Evolutionary conservation across 2,113 vertebrate genomes (phyloP), one percentile per base, ranked within the genome.

Genomic region (Cyanoderma ruficeps): DNA sequence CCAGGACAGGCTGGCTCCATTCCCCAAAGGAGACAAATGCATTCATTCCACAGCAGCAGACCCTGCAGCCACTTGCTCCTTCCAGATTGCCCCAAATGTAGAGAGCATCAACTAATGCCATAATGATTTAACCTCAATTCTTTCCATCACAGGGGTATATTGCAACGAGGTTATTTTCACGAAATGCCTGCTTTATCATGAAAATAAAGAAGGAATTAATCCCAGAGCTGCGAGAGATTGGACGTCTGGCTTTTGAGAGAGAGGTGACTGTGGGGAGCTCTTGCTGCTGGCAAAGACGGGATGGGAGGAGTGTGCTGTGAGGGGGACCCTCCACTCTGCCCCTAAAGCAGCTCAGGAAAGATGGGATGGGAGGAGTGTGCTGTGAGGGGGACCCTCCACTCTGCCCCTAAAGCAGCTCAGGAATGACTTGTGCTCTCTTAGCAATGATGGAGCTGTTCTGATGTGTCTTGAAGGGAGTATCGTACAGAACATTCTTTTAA

Each of bases 131-230:
- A 41, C 28, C 27, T 4, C 23, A 0, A 1, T 35, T 16, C 25
- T 82, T 82, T 31, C 89, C 35, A 28, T 41, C 22, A 5, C 91
- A 98, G 98, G 96, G 97, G 1, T 98, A 98, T 15, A 90, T 98
- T 10, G 98, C 98, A 13, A 96, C 96, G 16, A 95, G 84, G 52
- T 0, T 98, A 5, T 81, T 98, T 15, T 96, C 98, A 57, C 55
- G 86, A 16, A 94, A 94, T 15, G 97, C 98, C 80, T 98, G 98
- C 84, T 98, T 95, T 30, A 79, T 98, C 64, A 13, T 98, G 95
- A 98, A 98, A 75, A 98, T 98, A 67, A 10, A 96, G 20, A 95
- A 92, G 56, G 15, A 82, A 1, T 11, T 18, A 25, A 95, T 97
- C 57, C 97, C 97, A 13, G 70, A 97, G 24, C 68, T 98, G 83